These are phyloP conservation scores for Pardosa pseudoannulata DNA, from an alignment of 2,888 invertebrate genomes.

Conservation along the genomic window DNA sequence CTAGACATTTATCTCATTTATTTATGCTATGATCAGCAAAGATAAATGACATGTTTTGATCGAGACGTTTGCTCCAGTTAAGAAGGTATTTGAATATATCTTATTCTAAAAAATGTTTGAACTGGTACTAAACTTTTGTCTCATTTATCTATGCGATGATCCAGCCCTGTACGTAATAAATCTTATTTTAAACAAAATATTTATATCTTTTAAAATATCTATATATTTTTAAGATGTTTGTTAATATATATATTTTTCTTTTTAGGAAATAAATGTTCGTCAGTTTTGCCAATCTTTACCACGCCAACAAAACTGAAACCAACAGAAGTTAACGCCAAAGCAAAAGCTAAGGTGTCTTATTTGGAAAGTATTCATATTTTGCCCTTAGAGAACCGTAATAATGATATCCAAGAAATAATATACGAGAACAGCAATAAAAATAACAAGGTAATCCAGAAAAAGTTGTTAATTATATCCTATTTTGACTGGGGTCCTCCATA, in stretches of 20 bases:
- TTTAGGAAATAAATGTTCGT: constrained; percentile 6
- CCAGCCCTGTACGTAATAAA: too few species aligned
- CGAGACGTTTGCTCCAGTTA: too few species aligned
- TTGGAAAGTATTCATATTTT: constrained; percentile 51
- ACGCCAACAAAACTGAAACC: neutral
- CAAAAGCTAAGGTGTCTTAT: neutral
- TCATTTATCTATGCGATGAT: too few species aligned
- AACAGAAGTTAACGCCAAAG: constrained; percentile 10
- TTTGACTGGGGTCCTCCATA: constrained; percentile 35
- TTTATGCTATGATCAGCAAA: too few species aligned
- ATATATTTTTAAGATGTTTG: too few species aligned
- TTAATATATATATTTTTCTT: neutral
- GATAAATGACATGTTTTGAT: too few species aligned
- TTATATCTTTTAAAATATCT: too few species aligned
- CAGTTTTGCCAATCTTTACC: neutral
- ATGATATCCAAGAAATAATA: neutral
- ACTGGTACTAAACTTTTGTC: too few species aligned
- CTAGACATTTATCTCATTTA: too few species aligned
- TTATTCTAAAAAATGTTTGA: too few species aligned
- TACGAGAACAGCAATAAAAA: neutral
- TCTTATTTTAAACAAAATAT: too few species aligned
- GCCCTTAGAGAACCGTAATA: neutral
- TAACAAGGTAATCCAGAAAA: neutral
- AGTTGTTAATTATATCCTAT: constrained; percentile 61
- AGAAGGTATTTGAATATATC: too few species aligned